Base-by-base conservation (phyloP, 2,888 invertebrate species). In the Drosophila dives region DNA sequence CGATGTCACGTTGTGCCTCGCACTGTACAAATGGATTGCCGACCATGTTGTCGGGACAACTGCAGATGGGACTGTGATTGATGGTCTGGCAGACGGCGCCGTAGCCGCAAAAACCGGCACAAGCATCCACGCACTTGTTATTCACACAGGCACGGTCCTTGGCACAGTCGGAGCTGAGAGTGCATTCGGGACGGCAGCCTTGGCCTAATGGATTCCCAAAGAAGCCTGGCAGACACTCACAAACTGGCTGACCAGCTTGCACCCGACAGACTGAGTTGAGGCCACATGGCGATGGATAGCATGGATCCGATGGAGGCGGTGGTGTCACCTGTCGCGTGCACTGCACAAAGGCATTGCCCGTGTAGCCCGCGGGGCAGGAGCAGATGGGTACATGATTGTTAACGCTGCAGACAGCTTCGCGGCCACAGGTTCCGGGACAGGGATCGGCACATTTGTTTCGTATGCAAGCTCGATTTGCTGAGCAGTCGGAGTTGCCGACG, bases 21-120 rank as follows among this genome's bases (percentile, higher is more conserved):
- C 97, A 97, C 86, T 95, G 94, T 11, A 95, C 94, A 90, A 97
- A 97, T 53, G 98, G 97, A 94, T 98, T 96, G 23, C 97, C 97
- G n/a, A 95, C 94, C 86, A 94, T 95, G 63, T 94, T 94, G 69
- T 93, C 94, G 69, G 96, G 95, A 90, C 98, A 98, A 79, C 95
- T 96, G 91, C 98, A 98, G 58, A 97, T 95, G 0, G 98, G 97
- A 91, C 96, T 96, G 92, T 98, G 98, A 90, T 97, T 96, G 75
- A 97, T 95, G 2, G 97, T 95, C 86, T 95, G 94, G 90, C 98
- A 98, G 79, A 95, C 94, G 1, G 98, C 96, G 58, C 95, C 94
- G 78, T 95, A 94, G 70, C 97, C 97, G 78, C 97, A 97, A 15
- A 96, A 95, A 42, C 97, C 97, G 23, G 95, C 94, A 83, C 97